A percentile compares a stretch with the other conserved stretches of the same genome.
Conservation (phyloP, 2,888 invertebrate genomes). For the Thumatha senex region DNA sequence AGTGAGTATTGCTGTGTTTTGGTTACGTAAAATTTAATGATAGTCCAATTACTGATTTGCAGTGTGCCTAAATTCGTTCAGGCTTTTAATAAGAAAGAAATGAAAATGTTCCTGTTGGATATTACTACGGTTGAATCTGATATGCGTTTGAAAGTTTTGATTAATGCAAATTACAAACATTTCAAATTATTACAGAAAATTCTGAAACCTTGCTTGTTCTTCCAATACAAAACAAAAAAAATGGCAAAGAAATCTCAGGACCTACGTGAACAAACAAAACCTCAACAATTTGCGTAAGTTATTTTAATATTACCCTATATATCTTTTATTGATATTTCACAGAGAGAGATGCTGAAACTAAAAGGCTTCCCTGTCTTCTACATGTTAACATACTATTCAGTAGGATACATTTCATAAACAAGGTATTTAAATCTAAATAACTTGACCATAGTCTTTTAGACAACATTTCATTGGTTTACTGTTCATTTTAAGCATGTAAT, state of each 20-base stretch:
- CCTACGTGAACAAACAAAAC: slow-evolving; percentile 14
- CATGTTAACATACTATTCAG: too few species aligned
- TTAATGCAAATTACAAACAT: not conserved
- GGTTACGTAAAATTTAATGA: slow-evolving; percentile 12
- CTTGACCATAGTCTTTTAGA: too few species aligned
- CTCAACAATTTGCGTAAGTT: slow-evolving; percentile 47
- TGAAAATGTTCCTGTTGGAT: not conserved
- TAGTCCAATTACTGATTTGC: not conserved
- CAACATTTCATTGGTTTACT: too few species aligned
- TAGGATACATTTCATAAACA: too few species aligned
- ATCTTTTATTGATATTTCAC: too few species aligned
- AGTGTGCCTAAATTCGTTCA: not conserved
- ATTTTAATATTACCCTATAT: not conserved
- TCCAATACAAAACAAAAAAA: not conserved
- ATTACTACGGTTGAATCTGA: too few species aligned
- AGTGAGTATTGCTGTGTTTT: slow-evolving; percentile 7
- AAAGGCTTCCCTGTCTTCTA: too few species aligned
- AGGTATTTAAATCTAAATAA: too few species aligned
- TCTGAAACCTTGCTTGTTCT: not conserved
- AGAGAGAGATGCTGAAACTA: too few species aligned
- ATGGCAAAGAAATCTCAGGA: slow-evolving; percentile 1
- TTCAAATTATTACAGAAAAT: not conserved
- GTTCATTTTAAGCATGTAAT: too few species aligned
- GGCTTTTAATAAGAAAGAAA: not conserved
- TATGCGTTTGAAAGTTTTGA: too few species aligned